Evolutionary conservation across 2,113 vertebrate species (phyloP), one percentile per base, ranked within the genome.

Genomic region (Equus quagga): DNA sequence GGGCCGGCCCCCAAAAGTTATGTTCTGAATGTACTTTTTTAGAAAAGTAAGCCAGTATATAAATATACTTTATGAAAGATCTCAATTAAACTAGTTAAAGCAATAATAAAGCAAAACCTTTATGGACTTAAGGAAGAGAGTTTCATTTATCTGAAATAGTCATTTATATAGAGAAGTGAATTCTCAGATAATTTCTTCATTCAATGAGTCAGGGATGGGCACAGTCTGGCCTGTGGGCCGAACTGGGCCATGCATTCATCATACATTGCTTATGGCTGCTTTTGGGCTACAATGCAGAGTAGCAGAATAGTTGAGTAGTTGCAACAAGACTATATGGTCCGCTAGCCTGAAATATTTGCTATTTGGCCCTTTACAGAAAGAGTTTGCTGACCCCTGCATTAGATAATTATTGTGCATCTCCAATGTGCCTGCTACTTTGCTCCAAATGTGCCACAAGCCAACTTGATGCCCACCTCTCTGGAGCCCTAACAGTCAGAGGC

Each of bases 81-180:
- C 89, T 84, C 41, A 94, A 62, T 58, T 88, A 67, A 83, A 41
- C 14, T 72, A 49, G 0, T 73, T 33, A 56, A 96, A 93, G 60
- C 44, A 87, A 84, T 90, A 64, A 51, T 36, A 58, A 91, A 95
- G 60, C 58, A 80, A 89, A 78, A 49, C 13, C 8, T 92, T 70
- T 64, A 28, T 78, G 31, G 33, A 14, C 41, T 88, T 86, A 70
- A 80, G 92, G 54, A 80, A 67, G 49, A 95, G 69, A 64, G 10
- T 73, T 96, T 86, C 54, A 28, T 93, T 73, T 82, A 78, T 70
- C n/a, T 92, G 83, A 65, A 76, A 73, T 36, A 70, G 54, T 92
- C 26, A 44, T 56, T 76, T 80, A 60, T 31, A 31, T 31, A 60
- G 28, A 94, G 92, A 62, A 54, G 36, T 44, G 8, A 81, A 60